phyloP scores from a whole-genome alignment of 2,888 invertebrate species.

The Ectropis crepuscularia region DNA sequence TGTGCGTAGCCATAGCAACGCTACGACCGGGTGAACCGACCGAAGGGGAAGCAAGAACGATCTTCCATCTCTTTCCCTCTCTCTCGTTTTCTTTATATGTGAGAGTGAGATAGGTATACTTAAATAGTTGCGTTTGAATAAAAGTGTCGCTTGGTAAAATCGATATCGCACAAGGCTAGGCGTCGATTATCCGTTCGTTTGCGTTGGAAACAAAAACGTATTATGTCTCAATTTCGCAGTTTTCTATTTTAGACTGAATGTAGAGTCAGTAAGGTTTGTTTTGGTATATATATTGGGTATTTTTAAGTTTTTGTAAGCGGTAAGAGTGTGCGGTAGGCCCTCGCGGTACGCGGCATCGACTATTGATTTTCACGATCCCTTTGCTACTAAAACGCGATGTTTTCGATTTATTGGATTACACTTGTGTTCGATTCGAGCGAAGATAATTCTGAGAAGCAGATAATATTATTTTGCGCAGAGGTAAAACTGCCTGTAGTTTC shows the following conservation, averaged over 20 bases:
- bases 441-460: background rate
- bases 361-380: conserved; percentile 78
- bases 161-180: conserved; percentile 85
- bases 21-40: conserved; percentile 58
- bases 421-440: conserved; percentile 13
- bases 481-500: too few species aligned
- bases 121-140: conserved; percentile 51
- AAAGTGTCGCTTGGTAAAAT: conserved; percentile 77
- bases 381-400: conserved; percentile 44
- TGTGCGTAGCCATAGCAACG: conserved; percentile 74
- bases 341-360: conserved; percentile 66
- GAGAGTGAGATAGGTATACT: conserved; percentile 51
- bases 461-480: too few species aligned
- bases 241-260: conserved; percentile 35
- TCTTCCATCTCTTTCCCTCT: conserved; percentile 52
- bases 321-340: conserved; percentile 40
- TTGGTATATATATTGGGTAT: conserved; percentile 18
- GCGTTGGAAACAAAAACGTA: conserved; percentile 43
- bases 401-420: conserved; percentile 75
- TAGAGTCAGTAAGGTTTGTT: conserved; percentile 13
- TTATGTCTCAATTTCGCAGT: conserved; percentile 22
- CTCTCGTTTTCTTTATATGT: conserved; percentile 30
- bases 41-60: conserved; percentile 37
- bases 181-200: conserved; percentile 81
- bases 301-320: conserved; percentile 36